Evolutionary conservation across 1,140 invertebrate genomes (phyloP).

Genomic region (Platyura marginata): DNA sequence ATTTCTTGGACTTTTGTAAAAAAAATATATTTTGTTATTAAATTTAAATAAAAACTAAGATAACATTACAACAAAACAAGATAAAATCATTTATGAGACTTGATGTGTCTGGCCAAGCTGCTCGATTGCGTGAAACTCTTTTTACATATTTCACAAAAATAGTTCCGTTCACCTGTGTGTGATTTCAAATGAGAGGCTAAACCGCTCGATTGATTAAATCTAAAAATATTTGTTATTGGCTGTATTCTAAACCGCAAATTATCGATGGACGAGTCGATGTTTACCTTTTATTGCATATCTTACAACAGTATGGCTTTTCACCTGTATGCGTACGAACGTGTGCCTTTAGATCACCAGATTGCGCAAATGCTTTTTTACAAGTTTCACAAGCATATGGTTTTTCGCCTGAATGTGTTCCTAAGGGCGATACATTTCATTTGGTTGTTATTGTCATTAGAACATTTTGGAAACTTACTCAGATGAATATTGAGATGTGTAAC

Average conservation of each 20-base stretch:
- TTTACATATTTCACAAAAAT: not conserved
- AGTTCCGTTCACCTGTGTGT: not conserved
- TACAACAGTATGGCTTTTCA: conserved; percentile 5
- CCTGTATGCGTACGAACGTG: not conserved
- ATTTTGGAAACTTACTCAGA: conserved; percentile 5
- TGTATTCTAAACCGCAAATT: no score
- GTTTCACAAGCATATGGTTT: conserved; percentile 32
- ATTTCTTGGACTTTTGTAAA: no score
- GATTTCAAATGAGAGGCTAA: not conserved
- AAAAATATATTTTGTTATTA: no score
- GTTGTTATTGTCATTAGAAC: not conserved
- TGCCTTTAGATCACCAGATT: not conserved
- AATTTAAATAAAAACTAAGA: no score
- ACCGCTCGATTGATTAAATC: not conserved
- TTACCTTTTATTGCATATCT: conserved; percentile 10
- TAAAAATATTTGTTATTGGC: no score
- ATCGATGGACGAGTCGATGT: no score
- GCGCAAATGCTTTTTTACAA: conserved; percentile 17
- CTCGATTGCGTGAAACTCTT: not conserved
- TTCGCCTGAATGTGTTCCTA: conserved; percentile 31
- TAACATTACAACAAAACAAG: no score
- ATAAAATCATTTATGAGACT: not conserved
- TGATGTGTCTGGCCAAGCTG: not conserved
- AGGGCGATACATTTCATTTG: not conserved
- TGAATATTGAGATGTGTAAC: conserved; percentile 23